These are phyloP conservation scores for Calonectris borealis DNA, from an alignment of 2,113 vertebrate genomes.

Conservation along the genomic window DNA sequence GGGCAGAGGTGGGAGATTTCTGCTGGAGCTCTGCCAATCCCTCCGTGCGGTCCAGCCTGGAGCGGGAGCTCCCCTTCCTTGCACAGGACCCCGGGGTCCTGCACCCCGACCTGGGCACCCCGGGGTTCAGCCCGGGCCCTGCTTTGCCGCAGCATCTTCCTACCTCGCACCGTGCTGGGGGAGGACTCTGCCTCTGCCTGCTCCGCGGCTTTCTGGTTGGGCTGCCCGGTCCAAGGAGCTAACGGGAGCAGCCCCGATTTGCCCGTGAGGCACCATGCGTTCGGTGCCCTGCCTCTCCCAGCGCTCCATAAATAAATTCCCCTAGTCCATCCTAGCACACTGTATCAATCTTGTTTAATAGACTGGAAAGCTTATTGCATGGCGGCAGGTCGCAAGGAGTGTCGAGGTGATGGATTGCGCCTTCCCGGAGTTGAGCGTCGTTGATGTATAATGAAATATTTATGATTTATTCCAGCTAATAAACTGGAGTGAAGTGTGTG, in stretches of 20 bases:
- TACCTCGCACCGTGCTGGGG: fast-evolving
- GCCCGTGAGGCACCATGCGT: fast-evolving
- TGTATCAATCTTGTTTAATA: slow-evolving; percentile 96
- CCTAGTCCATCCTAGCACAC: slow-evolving; percentile 81
- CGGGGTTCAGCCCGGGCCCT: neutral
- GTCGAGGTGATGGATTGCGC: slow-evolving; percentile 87
- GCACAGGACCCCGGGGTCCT: neutral
- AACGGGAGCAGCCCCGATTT: neutral
- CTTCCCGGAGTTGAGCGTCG: slow-evolving; percentile 76
- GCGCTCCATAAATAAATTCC: slow-evolving; percentile 85
- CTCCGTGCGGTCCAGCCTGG: neutral
- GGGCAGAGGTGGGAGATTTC: neutral
- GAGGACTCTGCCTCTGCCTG: neutral
- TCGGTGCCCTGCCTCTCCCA: slow-evolving; percentile 11
- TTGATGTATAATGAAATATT: slow-evolving; percentile 92
- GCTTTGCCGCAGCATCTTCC: neutral
- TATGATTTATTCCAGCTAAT: slow-evolving; percentile 96
- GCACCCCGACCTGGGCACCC: neutral
- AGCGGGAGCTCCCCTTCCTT: neutral
- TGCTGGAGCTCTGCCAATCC: neutral
- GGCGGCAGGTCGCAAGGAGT: slow-evolving; percentile 77
- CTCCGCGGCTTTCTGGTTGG: neutral
- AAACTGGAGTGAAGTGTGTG: slow-evolving; percentile 91
- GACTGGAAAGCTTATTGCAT: slow-evolving; percentile 85
- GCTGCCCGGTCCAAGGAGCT: neutral